Evolutionary conservation across 2,888 invertebrate species (phyloP).

Genomic region (Yponomeuta sedellus): DNA sequence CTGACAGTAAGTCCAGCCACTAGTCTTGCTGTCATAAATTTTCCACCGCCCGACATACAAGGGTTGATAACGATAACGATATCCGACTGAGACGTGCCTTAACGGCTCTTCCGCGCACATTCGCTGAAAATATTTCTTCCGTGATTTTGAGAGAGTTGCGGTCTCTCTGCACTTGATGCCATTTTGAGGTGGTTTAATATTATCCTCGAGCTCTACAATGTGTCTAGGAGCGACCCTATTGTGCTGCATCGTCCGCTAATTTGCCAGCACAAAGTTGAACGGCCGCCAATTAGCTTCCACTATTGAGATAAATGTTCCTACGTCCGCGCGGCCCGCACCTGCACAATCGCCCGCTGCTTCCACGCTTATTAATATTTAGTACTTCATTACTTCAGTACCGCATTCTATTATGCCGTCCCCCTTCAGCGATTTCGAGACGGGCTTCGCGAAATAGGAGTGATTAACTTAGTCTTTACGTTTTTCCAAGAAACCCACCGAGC

Average conservation of each 20-base stretch:
- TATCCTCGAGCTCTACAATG: background rate
- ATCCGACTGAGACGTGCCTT: too few species aligned
- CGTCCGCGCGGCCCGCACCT: slow-evolving; percentile 41
- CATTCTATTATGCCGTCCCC: slow-evolving; percentile 23
- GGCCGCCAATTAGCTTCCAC: slow-evolving; percentile 51
- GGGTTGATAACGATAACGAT: too few species aligned
- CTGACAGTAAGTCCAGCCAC: too few species aligned
- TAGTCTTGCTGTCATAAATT: too few species aligned
- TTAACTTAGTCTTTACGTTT: background rate
- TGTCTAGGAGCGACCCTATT: background rate
- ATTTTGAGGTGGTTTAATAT: too few species aligned
- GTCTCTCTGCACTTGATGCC: too few species aligned
- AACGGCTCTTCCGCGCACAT: too few species aligned
- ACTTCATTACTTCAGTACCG: slow-evolving; percentile 34
- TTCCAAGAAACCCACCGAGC: background rate
- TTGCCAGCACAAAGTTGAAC: slow-evolving; percentile 34
- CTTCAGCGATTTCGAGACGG: slow-evolving; percentile 10
- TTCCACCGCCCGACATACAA: too few species aligned
- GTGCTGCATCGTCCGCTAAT: background rate
- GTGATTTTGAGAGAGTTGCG: too few species aligned
- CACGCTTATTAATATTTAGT: slow-evolving; percentile 50
- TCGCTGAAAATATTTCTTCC: too few species aligned
- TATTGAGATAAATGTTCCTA: slow-evolving; percentile 48
- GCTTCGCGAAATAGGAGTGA: background rate
- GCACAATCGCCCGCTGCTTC: slow-evolving; percentile 48